Base-by-base conservation (phyloP, 2,888 invertebrate genomes). In the Hesperia comma region DNA sequence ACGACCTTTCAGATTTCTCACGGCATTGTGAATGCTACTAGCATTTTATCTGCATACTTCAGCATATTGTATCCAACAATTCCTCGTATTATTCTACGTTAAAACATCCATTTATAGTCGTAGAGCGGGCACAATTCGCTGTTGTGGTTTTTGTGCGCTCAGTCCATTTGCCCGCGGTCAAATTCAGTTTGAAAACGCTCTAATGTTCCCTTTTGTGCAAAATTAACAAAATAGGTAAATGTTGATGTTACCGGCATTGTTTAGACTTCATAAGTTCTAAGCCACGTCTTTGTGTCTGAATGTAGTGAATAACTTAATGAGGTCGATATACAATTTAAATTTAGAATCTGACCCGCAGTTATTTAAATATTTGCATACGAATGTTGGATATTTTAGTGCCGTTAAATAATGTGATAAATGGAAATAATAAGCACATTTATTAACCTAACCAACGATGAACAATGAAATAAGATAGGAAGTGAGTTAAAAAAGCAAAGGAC, bases 91-190 rank as follows among this genome's bases (percentile, higher is more conserved):
- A 75, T 75, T 71, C 69, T 68, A 75, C 73, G 74, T 77, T 72
- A 76, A 75, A 79, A 77, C 82, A 78, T 79, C 78, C 80, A 82
- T 82, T 76, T 78, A 54, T 64, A 78, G 79, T 75, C 77, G 78
- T 82, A 83, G 83, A 82, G 81, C 77, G 76, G 40, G 17, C 53
- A 51, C 58, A 54, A 61, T 61, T 55, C 77, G 72, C 75, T 75
- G 75, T 80, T 84, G 86, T 79, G 88, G 86, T 84, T 83, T 81
- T 76, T 75, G 77, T 69, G 63, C 69, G 72, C 68, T 70, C 73
- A 81, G 81, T 84, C 80, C 82, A 86, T 85, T 87, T 82, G 84
- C 86, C 81, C 74, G 79, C 75, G 84, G 88, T 80, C 72, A 78
- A 83, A 85, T 84, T 77, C 78, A 72, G 78, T 80, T 79, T 78